Evolutionary conservation across 2,797 vertebrate species (phyloP).

Genomic region (Basileuterus tristriatus): DNA sequence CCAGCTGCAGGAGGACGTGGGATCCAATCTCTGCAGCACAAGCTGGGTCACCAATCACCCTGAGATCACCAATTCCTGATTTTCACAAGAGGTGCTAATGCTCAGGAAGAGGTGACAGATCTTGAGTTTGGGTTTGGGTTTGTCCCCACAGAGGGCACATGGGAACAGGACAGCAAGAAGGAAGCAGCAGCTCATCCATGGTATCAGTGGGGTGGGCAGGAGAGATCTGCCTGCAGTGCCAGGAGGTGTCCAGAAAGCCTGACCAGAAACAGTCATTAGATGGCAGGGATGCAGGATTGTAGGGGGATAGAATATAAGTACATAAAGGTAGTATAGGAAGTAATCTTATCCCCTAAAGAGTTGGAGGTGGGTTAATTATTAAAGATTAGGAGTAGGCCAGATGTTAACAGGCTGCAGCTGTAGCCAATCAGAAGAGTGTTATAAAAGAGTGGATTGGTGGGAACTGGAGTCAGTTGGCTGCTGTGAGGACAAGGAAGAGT

Average conservation of each 20-base stretch:
- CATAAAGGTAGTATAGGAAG: too few relatives aligned
- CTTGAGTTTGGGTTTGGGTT: neutral
- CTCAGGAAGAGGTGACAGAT: neutral
- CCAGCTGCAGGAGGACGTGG: rapidly evolving
- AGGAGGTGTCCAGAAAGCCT: neutral
- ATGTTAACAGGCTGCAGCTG: too few relatives aligned
- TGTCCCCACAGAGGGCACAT: rapidly evolving
- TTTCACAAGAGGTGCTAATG: neutral
- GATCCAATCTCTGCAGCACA: neutral
- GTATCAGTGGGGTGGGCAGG: neutral
- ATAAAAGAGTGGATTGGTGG: too few relatives aligned
- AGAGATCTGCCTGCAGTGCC: neutral
- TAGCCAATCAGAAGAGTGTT: too few relatives aligned
- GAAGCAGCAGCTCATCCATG: neutral
- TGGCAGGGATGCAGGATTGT: too few relatives aligned
- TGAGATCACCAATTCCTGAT: neutral
- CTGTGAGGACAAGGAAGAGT: too few relatives aligned
- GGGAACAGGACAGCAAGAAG: neutral
- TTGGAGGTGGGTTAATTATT: too few relatives aligned
- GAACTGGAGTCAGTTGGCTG: too few relatives aligned
- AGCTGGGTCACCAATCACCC: neutral
- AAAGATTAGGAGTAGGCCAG: too few relatives aligned
- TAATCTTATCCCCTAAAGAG: too few relatives aligned
- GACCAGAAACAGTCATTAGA: neutral
- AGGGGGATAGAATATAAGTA: too few relatives aligned